Evolutionary conservation across 2,888 invertebrate species (phyloP).

Genomic region (Argyresthia goedartella): DNA sequence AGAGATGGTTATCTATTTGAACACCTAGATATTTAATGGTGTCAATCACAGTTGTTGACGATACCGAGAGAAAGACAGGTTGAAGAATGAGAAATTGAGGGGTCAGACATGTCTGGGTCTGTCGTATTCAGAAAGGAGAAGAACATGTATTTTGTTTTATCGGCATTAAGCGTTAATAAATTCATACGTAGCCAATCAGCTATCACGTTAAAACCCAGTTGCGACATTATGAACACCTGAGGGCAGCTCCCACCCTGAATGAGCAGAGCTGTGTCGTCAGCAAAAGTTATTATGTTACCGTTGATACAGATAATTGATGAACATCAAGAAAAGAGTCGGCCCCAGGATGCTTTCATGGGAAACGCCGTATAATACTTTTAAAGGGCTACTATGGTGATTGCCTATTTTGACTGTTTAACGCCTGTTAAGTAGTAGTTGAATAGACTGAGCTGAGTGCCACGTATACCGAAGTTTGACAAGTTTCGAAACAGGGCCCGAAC

Average conservation of each 20-base stretch:
- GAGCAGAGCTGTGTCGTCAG: neutral
- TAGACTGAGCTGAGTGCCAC: neutral
- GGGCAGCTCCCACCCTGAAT: neutral
- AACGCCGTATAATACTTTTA: neutral
- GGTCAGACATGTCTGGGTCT: neutral
- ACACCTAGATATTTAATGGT: too few relatives aligned
- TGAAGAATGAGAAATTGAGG: too few relatives aligned
- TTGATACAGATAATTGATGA: neutral
- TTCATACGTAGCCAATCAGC: constrained; percentile 1
- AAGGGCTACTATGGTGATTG: neutral
- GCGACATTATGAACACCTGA: neutral
- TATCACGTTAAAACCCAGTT: neutral
- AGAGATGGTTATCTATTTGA: too few relatives aligned
- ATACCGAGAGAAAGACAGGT: too few relatives aligned
- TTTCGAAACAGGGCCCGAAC: neutral
- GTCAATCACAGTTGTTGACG: too few relatives aligned
- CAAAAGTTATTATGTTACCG: neutral
- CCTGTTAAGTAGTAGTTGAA: neutral
- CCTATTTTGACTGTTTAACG: neutral
- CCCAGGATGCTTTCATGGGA: neutral
- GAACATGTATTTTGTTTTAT: constrained; percentile 4
- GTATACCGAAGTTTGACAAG: neutral
- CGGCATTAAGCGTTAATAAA: neutral
- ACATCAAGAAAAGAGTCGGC: neutral
- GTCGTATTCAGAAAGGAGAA: neutral